phyloP scores from a whole-genome alignment of 2,888 invertebrate species.

The Euzetes globulus region DNA sequence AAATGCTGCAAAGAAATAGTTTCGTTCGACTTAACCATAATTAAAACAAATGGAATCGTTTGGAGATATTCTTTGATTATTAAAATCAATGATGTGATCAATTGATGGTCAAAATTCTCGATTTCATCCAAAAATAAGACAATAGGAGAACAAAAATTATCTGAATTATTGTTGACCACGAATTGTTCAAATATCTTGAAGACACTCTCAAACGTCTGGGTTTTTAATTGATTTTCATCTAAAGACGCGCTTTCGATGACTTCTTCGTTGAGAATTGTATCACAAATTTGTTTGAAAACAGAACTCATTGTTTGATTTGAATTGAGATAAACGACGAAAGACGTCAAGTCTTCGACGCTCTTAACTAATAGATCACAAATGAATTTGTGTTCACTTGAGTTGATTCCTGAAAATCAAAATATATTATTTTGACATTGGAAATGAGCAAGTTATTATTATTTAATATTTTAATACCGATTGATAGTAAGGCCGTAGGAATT shows the following conservation, averaged over 20 bases:
- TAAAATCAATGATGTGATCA: constrained; percentile 31
- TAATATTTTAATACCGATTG: neutral
- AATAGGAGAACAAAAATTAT: constrained; percentile 15
- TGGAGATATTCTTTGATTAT: constrained; percentile 40
- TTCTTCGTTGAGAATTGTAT: constrained; percentile 10
- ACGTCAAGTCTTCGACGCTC: constrained; percentile 15
- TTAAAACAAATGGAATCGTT: constrained; percentile 28
- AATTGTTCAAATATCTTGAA: constrained; percentile 14
- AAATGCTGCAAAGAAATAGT: constrained; percentile 9
- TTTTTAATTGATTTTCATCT: neutral
- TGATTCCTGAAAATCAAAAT: neutral
- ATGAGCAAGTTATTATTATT: neutral
- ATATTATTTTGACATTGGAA: neutral
- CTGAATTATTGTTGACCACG: neutral
- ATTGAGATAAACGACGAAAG: constrained; percentile 6
- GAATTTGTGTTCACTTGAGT: constrained; percentile 1
- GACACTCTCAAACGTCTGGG: neutral
- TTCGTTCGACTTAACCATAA: constrained; percentile 8
- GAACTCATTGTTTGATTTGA: constrained; percentile 11
- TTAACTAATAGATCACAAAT: constrained; percentile 6
- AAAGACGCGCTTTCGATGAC: constrained; percentile 1
- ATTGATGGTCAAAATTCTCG: constrained; percentile 1
- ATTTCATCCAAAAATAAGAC: constrained; percentile 21
- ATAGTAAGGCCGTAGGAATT: constrained; percentile 10
- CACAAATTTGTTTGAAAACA: neutral